Evolutionary conservation across 2,888 invertebrate species (phyloP).

Genomic region (Parapristionchus giblindavisi): DNA sequence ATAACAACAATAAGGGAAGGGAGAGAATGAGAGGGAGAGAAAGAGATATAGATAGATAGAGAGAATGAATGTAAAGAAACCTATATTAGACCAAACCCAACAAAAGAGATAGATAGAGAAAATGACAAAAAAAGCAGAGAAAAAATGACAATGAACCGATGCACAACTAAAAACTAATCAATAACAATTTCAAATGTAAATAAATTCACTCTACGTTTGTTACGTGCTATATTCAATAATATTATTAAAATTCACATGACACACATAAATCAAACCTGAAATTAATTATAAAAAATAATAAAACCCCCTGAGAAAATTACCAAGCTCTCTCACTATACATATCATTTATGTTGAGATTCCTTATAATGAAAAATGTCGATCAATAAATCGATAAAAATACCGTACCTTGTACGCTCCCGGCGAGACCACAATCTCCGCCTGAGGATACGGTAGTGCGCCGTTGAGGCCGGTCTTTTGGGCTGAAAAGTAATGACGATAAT

Average conservation of each 20-base stretch:
- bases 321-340: slow-evolving; percentile 28
- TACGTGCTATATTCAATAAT: too few relatives aligned
- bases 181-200: too few relatives aligned
- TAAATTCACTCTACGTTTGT: too few relatives aligned
- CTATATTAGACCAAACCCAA: background rate
- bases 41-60: background rate
- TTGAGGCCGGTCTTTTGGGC: slow-evolving; percentile 17
- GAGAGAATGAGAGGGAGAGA: background rate
- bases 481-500: too few relatives aligned
- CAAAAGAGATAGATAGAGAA: background rate
- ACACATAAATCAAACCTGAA: too few relatives aligned
- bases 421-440: slow-evolving; percentile 23
- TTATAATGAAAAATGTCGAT: background rate
- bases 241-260: too few relatives aligned
- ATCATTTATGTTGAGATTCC: background rate
- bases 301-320: background rate
- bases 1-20: too few relatives aligned
- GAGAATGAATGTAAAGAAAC: background rate
- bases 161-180: too few relatives aligned
- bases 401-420: slow-evolving; percentile 36
- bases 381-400: background rate
- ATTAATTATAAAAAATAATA: background rate
- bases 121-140: background rate
- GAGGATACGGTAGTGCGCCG: slow-evolving; percentile 22
- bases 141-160: too few relatives aligned